Evolutionary conservation across 64 coral and sea anemone species (phyloP).

Genomic region (Exaiptasia diaphana): DNA sequence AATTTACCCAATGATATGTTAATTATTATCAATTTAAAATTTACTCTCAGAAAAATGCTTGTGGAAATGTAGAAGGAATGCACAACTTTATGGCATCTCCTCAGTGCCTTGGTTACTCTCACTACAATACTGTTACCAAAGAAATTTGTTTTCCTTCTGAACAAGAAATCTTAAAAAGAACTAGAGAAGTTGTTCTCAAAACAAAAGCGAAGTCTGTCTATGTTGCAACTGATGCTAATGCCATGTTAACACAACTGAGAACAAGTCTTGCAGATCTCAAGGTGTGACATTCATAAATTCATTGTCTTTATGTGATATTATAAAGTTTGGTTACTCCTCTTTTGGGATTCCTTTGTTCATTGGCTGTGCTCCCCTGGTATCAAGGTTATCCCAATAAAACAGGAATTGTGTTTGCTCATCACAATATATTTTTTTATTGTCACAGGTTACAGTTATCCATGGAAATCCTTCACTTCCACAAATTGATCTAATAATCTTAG

Average conservation of each 20-base stretch:
- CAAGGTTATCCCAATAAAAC: no score
- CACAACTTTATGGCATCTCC: constrained; percentile 85
- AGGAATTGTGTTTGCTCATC: background rate
- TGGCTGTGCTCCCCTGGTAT: no score
- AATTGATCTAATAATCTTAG: constrained; percentile 75
- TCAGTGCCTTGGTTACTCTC: constrained; percentile 81
- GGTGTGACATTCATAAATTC: no score
- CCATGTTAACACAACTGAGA: constrained; percentile 59
- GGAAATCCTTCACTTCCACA: constrained; percentile 72
- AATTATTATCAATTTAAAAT: background rate
- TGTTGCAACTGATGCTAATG: constrained; percentile 85
- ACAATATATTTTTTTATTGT: background rate
- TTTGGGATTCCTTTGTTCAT: background rate
- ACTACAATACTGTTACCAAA: constrained; percentile 64
- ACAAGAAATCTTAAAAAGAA: constrained; percentile 61
- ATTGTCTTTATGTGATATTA: no score
- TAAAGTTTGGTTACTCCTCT: no score
- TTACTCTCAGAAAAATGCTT: constrained; percentile 62
- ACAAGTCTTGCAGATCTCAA: constrained; percentile 21
- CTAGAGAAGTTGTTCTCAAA: constrained; percentile 21
- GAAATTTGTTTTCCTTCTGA: constrained; percentile 78
- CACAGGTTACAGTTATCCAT: constrained; percentile 64
- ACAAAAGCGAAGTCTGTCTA: constrained; percentile 60
- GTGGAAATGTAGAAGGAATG: constrained; percentile 67
- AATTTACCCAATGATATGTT: background rate